Evolutionary conservation across 2,888 invertebrate species (phyloP).

Genomic region (Eupeodes luniger): DNA sequence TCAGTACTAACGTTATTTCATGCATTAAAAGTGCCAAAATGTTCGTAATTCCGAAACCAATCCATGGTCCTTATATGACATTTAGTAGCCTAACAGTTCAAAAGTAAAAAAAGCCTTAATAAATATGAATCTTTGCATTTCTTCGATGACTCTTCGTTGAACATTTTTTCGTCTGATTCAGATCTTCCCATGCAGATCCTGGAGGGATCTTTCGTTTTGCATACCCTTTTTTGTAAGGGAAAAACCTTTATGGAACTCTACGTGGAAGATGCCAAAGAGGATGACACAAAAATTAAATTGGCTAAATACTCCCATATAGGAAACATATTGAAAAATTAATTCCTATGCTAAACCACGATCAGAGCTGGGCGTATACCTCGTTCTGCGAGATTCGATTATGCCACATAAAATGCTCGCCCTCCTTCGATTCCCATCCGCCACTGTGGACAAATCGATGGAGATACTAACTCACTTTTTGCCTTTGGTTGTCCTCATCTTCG

Average conservation of each 20-base stretch:
- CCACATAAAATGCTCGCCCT: background rate
- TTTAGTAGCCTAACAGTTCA: no score
- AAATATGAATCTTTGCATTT: background rate
- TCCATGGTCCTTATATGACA: no score
- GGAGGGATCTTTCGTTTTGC: background rate
- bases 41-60: no score
- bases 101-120: no score
- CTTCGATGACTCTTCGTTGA: background rate
- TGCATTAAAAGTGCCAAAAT: no score
- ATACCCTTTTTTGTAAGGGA: background rate
- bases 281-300: conserved; percentile 48
- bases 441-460: conserved; percentile 71
- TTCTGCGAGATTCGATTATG: background rate
- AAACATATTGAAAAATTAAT: conserved; percentile 69
- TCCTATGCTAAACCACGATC: conserved; percentile 20
- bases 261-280: conserved; percentile 1
- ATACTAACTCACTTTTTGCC: conserved; percentile 57
- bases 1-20: no score
- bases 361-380: conserved; percentile 57
- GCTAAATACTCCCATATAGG: conserved; percentile 40
- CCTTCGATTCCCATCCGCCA: conserved; percentile 44
- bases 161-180: background rate
- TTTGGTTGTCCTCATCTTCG: no score
- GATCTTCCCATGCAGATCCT: conserved; percentile 55
- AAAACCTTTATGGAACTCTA: no score